Percentiles rank a stretch among this genome's conserved stretches.
phyloP scores from a whole-genome alignment of 2,888 invertebrate genomes.

The Leistus spinibarbis region DNA sequence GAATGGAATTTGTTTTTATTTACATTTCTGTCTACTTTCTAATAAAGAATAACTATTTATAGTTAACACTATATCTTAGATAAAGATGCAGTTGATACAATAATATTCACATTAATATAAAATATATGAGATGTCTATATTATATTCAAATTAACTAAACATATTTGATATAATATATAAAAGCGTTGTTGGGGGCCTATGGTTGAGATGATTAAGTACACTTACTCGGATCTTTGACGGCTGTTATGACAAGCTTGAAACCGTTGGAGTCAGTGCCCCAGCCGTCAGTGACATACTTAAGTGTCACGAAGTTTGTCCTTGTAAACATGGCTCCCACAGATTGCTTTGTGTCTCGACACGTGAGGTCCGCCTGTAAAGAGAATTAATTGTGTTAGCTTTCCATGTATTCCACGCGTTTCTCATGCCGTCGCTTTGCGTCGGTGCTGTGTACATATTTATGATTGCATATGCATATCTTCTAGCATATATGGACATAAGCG shows the following conservation, averaged over 20 bases:
- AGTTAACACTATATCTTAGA: no score
- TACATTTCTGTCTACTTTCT: no score
- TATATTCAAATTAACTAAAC: not conserved
- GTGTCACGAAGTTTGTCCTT: conserved; percentile 90
- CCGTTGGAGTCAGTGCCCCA: conserved; percentile 93
- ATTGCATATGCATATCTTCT: not conserved
- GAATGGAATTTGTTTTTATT: no score
- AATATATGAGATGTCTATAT: not conserved
- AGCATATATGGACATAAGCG: not conserved
- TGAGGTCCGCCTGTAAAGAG: conserved; percentile 80
- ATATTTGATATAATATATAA: not conserved
- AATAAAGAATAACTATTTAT: no score
- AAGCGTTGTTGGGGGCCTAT: not conserved
- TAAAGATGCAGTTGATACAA: no score
- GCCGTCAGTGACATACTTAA: conserved; percentile 91
- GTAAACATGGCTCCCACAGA: conserved; percentile 88
- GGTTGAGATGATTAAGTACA: conserved; percentile 47
- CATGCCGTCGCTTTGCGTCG: not conserved
- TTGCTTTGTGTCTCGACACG: conserved; percentile 89
- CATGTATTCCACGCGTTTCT: conserved; percentile 2
- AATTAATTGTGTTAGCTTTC: conserved; percentile 38
- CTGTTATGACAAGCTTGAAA: conserved; percentile 91
- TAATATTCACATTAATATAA: no score
- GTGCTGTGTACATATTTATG: conserved; percentile 12
- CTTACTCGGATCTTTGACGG: conserved; percentile 93